Conservation (phyloP, 2,113 vertebrate genomes). For the Physeter macrocephalus region DNA sequence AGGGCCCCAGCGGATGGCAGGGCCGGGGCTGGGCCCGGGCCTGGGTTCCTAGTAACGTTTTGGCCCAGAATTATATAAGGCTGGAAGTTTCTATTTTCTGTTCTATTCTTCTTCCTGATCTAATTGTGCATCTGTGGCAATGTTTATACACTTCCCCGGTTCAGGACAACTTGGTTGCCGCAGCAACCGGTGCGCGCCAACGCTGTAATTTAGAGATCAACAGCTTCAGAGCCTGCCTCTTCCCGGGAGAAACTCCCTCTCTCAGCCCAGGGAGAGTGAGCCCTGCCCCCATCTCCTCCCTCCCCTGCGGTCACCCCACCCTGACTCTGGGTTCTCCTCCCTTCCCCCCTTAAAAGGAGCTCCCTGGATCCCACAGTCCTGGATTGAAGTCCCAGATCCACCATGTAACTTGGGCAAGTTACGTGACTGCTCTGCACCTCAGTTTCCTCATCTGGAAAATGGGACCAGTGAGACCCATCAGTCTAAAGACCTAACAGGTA, state of each 20-base stretch:
- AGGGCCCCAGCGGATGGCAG: not conserved
- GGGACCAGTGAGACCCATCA: not conserved
- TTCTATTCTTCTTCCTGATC: conserved; percentile 77
- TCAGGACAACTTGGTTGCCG: conserved; percentile 85
- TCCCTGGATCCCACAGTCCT: not conserved
- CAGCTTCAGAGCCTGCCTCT: conserved; percentile 71
- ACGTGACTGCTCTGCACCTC: not conserved
- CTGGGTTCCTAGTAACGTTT: conserved; percentile 30
- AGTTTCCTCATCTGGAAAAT: not conserved
- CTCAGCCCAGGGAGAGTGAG: not conserved
- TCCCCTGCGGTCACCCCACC: accelerated
- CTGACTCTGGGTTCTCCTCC: not conserved
- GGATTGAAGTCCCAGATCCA: not conserved
- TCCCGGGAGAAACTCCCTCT: conserved; percentile 67
- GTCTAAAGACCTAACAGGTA: not conserved
- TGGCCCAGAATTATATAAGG: conserved; percentile 72
- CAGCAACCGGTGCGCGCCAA: conserved; percentile 80
- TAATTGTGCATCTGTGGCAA: conserved; percentile 80
- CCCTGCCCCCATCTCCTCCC: not conserved
- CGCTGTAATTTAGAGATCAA: conserved; percentile 86
- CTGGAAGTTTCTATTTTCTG: conserved; percentile 81
- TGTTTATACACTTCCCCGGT: conserved; percentile 81
- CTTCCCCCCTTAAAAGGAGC: not conserved
- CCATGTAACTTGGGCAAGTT: not conserved
- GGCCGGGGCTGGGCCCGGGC: not conserved